These are phyloP conservation scores for Lycaena phlaeas DNA, from an alignment of 2,888 invertebrate genomes.

Conservation along the genomic window DNA sequence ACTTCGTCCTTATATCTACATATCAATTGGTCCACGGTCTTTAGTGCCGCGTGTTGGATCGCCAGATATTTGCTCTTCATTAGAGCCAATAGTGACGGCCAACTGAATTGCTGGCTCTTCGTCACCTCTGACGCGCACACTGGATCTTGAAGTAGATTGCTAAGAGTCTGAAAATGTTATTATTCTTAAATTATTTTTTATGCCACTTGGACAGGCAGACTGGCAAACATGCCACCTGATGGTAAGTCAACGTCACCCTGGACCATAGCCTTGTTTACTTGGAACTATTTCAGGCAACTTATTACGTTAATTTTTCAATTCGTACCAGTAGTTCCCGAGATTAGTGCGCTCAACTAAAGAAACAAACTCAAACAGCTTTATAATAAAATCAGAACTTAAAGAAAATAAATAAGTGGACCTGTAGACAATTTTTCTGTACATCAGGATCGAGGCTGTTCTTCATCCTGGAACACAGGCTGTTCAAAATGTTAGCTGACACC, in stretches of 20 bases:
- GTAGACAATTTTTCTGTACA: constrained; percentile 68
- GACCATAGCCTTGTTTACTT: too few species aligned
- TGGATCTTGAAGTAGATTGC: constrained; percentile 66
- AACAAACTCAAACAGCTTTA: too few species aligned
- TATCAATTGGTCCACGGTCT: constrained; percentile 57
- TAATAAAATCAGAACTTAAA: too few species aligned
- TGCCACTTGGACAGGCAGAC: too few species aligned
- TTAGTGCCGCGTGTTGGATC: constrained; percentile 62
- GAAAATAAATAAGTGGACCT: too few species aligned
- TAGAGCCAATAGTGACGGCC: constrained; percentile 54
- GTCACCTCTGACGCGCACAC: constrained; percentile 56
- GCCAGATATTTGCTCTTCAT: constrained; percentile 62
- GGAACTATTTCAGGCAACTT: too few species aligned
- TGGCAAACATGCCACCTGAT: too few species aligned
- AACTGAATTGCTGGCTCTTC: constrained; percentile 61
- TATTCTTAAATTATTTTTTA: too few species aligned
- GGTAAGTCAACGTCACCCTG: too few species aligned
- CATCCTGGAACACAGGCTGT: constrained; percentile 58
- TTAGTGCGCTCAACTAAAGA: too few species aligned
- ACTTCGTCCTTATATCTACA: constrained; percentile 55
- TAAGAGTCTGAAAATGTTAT: constrained; percentile 50
- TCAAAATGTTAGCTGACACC: constrained; percentile 52
- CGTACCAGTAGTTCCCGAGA: too few species aligned
- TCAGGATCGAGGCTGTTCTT: constrained; percentile 69
- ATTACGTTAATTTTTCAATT: too few species aligned